Base-by-base conservation (phyloP, 2,797 vertebrate genomes). In the Catostomus latipinnis region DNA sequence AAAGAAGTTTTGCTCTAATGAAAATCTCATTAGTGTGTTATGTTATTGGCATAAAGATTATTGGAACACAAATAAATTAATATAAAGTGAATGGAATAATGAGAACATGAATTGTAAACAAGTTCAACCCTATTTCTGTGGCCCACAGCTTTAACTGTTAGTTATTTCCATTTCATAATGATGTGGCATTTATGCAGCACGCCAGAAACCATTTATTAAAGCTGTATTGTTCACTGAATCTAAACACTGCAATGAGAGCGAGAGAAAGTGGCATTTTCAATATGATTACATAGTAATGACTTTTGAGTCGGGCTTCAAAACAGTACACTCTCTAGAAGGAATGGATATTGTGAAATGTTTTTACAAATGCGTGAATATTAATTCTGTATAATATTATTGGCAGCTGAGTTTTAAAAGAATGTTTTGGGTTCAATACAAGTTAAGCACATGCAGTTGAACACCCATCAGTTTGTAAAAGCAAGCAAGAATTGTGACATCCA, bases 91-190 rank as follows among this genome's bases (percentile, higher is more conserved):
- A 65, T n/a, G n/a, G 13, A 74, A 73, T 74, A 69, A 76, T 78
- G 75, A 72, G 71, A 74, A 82, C 52, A 72, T 71, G 54, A 73
- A 74, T 72, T 46, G 73, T 78, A 83, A 83, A 83, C 78, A 74
- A 75, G 73, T 81, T 77, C 62, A 71, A 18, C 81, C 14, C 7
- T 50, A 16, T 79, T 83, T 71, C 18, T 58, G 22, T 60, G 70
- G 77, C 82, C 83, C 13, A n/a, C 56, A 61, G 82, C 65, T 65
- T 71, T 65, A 74, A 80, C 81, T 80, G 70, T 56, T 61, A 58
- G 18, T 73, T 77, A 16, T 73, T 74, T 83, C 60, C 77, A 58
- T 78, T 43, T 76, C 62, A 67, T 52, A 82, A 80, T 50, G 63
- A 85, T 58, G 74, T 68, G 82, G 78, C 81, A 80, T 82, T 86